Percentiles rank a stretch among this genome's conserved stretches.
Conservation (phyloP, 2,888 invertebrate species). For the Isoperla grammatica region DNA sequence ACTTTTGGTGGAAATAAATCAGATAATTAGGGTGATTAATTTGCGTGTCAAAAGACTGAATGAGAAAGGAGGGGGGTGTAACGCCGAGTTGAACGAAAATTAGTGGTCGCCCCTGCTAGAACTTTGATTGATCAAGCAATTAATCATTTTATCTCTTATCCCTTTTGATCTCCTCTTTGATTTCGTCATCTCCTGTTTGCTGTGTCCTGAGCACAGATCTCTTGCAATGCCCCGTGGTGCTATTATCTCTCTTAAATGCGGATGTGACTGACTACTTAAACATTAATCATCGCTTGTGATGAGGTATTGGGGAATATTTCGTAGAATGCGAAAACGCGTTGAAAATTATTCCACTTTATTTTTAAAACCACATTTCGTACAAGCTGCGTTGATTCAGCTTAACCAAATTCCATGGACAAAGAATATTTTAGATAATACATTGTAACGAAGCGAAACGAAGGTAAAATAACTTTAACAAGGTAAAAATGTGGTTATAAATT, state of each 20-base stretch:
- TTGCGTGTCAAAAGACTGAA: slow-evolving; percentile 26
- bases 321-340: too few species aligned
- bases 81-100: slow-evolving; percentile 5
- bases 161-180: neutral
- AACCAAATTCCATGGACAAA: too few species aligned
- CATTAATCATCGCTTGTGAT: too few species aligned
- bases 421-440: too few species aligned
- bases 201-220: neutral
- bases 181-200: neutral
- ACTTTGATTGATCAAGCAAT: slow-evolving; percentile 30
- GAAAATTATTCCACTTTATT: too few species aligned
- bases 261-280: neutral
- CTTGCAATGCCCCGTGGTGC: neutral
- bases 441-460: too few species aligned
- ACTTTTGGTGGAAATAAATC: slow-evolving; percentile 23
- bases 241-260: neutral
- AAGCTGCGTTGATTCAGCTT: too few species aligned
- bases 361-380: too few species aligned
- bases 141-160: slow-evolving; percentile 27
- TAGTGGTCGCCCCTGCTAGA: slow-evolving; percentile 18
- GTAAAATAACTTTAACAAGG: too few species aligned
- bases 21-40: slow-evolving; percentile 30
- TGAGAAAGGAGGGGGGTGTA: neutral
- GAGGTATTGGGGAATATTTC: too few species aligned
- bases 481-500: too few species aligned